Base-by-base conservation (phyloP, 1,140 invertebrate genomes). In the Nebria ingens region DNA sequence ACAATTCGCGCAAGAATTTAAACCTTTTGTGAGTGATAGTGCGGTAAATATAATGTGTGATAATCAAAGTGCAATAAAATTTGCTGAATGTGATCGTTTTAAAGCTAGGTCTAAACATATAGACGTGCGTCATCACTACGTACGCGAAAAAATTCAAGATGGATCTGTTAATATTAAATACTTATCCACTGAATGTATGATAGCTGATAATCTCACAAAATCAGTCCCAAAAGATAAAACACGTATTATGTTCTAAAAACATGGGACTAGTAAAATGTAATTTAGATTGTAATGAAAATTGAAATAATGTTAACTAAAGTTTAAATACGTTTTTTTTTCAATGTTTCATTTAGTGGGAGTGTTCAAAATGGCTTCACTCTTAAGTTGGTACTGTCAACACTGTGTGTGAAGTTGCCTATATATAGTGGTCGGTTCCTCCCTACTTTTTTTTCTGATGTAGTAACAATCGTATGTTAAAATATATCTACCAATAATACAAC, bases 51-150 rank as follows among this genome's bases (percentile, higher is more conserved):
- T 29, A 29, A 29, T 6, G 13, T 29, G 25, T 29, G 25, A 58
- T 2, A 57, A 59, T 25, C 53, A 55, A 9, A 58, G 61, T 56
- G 61, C 66, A 12, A 64, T 71, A 6, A 58, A 61, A 21, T 49
- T 71, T 17, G 58, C 57, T 13, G 58, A 65, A 45, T 69, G 67
- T 56, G 63, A 59, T 9, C 58, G 62, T 23, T 57, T 56, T 19
- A 59, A 66, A 12, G 19, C 19, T 11, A 29, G 53, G 29, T 50
- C 55, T 20, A 64, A 65, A 25, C 59, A 59, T 23, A 59, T 58
- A 19, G 58, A 59, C 21, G 21, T 62, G 0, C 15, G 58, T 21
- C 53, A 49, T n/a, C n/a, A n/a, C n/a, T n/a, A n/a, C n/a, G n/a
- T n/a, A n/a, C n/a, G n/a, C n/a, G n/a, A n/a, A n/a, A 49, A 55